Evolutionary conservation across 2,888 invertebrate genomes (phyloP), one percentile per base, ranked within the genome.

Genomic region (Orthosia gracilis): DNA sequence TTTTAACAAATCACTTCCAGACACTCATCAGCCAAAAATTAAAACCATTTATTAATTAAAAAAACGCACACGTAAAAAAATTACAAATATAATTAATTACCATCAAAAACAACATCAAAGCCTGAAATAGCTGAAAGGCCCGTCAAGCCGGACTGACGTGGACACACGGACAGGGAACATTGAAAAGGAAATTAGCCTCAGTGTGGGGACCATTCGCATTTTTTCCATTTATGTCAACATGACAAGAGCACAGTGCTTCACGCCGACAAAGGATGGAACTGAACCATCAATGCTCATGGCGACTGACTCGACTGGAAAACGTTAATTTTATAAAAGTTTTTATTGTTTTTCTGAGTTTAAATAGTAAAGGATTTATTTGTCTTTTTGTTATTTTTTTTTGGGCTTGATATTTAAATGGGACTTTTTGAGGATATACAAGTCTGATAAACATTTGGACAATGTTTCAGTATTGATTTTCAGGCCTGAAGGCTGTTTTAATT

Each of bases 111-210:
- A 85, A 80, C 84, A 85, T 85, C 86, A 84, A 87, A 87, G 82
- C 79, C 63, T 78, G 76, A 70, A 79, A 84, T 80, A 68, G 74
- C 80, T 78, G 83, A 75, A 81, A 87, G 83, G 78, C 76, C 82
- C 81, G 84, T 84, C 76, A 89, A 73, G 61, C 69, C 63, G 81
- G 82, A 85, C 77, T 86, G 89, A 89, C 88, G 67, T 76, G 80
- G 85, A 84, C 80, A 86, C 83, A 82, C 47, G 65, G 87, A 80
- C 85, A 76, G 71, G 76, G 81, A 85, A 83, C 87, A 84, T 83
- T 87, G 90, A 87, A 88, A 87, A 90, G 94, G 94, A 94, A 94
- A 94, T 94, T 92, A 92, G 90, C 91, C 91, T 78, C 87, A 87
- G 86, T 86, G 85, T 87, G 76, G 82, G 67, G 84, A 81, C 86